Conservation (phyloP, 2,888 invertebrate species). For the Dinocampus coccinellae region DNA sequence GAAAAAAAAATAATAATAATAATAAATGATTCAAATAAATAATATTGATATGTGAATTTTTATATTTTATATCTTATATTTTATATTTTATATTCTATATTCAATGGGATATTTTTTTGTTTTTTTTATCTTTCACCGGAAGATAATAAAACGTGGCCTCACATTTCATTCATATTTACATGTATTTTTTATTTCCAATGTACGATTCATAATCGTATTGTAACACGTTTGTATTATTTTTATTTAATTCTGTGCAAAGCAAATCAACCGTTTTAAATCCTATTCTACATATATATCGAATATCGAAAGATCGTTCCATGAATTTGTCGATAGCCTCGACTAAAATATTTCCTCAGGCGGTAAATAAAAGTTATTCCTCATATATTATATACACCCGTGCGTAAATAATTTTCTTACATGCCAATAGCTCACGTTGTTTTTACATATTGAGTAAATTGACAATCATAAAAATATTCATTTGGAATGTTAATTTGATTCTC, state of each 20-base stretch:
- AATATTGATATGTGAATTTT: not conserved
- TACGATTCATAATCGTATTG: slow-evolving; percentile 15
- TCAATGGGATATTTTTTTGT: not conserved
- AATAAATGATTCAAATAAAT: not conserved
- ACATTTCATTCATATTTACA: not conserved
- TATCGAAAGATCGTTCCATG: not conserved
- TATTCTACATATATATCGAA: not conserved
- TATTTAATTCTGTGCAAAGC: not conserved
- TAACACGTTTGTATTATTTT: not conserved
- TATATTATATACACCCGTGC: not conserved
- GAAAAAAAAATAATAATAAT: not conserved
- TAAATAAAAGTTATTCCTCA: not conserved
- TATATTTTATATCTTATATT: too few species aligned
- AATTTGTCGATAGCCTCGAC: slow-evolving; percentile 4
- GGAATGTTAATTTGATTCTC: not conserved
- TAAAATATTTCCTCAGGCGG: not conserved
- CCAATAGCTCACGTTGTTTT: not conserved
- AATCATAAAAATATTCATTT: not conserved
- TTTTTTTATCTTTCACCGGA: not conserved
- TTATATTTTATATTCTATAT: too few species aligned
- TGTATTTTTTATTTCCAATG: not conserved
- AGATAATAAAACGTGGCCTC: not conserved
- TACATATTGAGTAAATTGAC: slow-evolving; percentile 15
- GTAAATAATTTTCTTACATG: not conserved
- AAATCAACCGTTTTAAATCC: slow-evolving; percentile 2